A percentile compares a stretch with the other conserved stretches of the same genome.
Conservation (phyloP, 2,888 invertebrate genomes). For the Glyphotaelius pellucidus region DNA sequence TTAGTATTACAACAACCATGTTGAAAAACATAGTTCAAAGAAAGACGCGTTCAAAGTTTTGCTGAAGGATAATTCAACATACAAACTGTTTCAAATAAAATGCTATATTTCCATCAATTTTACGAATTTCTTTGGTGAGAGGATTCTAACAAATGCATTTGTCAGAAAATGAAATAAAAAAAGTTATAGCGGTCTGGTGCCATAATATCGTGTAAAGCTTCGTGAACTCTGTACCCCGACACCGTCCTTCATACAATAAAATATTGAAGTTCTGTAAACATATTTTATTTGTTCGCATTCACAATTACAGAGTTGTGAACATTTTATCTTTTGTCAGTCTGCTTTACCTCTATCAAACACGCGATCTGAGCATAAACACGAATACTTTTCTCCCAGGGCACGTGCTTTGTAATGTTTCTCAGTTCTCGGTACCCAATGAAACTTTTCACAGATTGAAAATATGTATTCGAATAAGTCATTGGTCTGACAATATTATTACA, state of each 20-base stretch:
- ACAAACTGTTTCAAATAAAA: too few relatives aligned
- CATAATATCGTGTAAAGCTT: too few relatives aligned
- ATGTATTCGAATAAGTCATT: not conserved
- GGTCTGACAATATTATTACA: slow-evolving; percentile 3
- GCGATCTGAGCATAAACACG: slow-evolving; percentile 4
- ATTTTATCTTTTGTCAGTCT: slow-evolving; percentile 22
- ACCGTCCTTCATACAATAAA: not conserved
- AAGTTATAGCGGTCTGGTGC: too few relatives aligned
- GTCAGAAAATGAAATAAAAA: too few relatives aligned
- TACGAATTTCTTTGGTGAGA: too few relatives aligned
- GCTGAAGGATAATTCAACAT: too few relatives aligned
- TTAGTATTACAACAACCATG: too few relatives aligned
- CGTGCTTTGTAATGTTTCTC: not conserved
- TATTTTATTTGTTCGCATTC: slow-evolving; percentile 12
- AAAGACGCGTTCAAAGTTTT: too few relatives aligned
- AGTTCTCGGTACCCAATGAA: not conserved
- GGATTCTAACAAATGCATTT: too few relatives aligned
- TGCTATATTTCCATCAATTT: too few relatives aligned
- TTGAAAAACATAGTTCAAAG: too few relatives aligned
- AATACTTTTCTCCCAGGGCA: slow-evolving; percentile 11
- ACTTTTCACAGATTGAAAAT: not conserved
- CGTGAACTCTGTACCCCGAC: not conserved
- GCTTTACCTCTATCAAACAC: not conserved
- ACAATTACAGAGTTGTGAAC: slow-evolving; percentile 16
- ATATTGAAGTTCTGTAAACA: not conserved